These are phyloP conservation scores for Melanotaenia trifasciata DNA, from an alignment of 2,797 vertebrate genomes.

Conservation along the genomic window DNA sequence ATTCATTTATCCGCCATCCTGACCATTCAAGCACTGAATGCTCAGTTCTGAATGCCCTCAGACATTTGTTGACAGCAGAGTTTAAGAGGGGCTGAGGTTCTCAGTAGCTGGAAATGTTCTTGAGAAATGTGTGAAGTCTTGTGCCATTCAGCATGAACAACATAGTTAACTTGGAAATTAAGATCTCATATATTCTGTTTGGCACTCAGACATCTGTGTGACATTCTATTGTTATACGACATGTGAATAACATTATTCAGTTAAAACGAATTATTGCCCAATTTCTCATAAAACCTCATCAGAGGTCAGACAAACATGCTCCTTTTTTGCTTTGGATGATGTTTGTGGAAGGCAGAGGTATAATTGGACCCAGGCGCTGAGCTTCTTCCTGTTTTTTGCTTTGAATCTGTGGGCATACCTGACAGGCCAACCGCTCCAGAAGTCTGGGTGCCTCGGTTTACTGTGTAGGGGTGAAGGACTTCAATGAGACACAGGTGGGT, in stretches of 20 bases:
- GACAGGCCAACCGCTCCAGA: constrained; percentile 94
- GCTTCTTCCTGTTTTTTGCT: constrained; percentile 62
- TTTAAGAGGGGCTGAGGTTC: constrained; percentile 21
- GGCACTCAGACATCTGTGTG: constrained; percentile 12
- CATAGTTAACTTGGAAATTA: not conserved
- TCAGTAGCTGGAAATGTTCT: constrained; percentile 22
- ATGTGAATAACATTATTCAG: constrained; percentile 34
- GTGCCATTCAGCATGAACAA: constrained; percentile 26
- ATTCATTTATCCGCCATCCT: constrained; percentile 41
- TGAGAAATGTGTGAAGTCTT: constrained; percentile 4
- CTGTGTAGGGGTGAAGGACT: constrained; percentile 98
- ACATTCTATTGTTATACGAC: constrained; percentile 2
- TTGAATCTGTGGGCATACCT: constrained; percentile 61
- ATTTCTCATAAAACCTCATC: constrained; percentile 24
- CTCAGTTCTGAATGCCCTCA: constrained; percentile 10
- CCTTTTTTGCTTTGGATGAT: constrained; percentile 36
- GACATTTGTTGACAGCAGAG: constrained; percentile 36
- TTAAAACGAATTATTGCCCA: constrained; percentile 34
- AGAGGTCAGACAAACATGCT: constrained; percentile 25
- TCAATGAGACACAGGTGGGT: constrained; percentile 97
- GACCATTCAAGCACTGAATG: constrained; percentile 21
- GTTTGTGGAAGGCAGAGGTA: constrained; percentile 46
- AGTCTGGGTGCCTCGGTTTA: constrained; percentile 95
- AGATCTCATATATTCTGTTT: constrained; percentile 7
- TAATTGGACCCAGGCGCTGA: constrained; percentile 72